phyloP scores from a whole-genome alignment of 1,140 invertebrate genomes.

The Drosophila bifasciata region DNA sequence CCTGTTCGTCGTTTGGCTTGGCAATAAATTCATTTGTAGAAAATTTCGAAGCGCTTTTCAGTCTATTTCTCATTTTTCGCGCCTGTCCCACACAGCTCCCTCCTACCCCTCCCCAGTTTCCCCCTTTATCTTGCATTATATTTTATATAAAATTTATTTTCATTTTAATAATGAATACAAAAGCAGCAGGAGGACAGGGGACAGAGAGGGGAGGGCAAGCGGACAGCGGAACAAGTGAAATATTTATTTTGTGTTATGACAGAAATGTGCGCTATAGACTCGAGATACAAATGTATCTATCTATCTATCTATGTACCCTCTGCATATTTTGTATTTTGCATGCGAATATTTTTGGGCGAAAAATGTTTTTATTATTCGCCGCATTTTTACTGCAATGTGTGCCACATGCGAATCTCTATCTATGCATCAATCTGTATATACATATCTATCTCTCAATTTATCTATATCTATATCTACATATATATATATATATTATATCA shows the following conservation, averaged over 20 bases:
- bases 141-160: constrained; percentile 72
- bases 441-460: constrained; percentile 32
- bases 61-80: constrained; percentile 73
- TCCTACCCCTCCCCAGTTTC: too few species aligned
- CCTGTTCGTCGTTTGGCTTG: constrained; percentile 29
- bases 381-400: constrained; percentile 67
- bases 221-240: constrained; percentile 30
- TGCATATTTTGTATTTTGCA: constrained; percentile 38
- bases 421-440: constrained; percentile 4
- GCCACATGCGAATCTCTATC: constrained; percentile 48
- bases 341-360: constrained; percentile 69
- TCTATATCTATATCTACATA: neutral
- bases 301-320: neutral
- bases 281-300: constrained; percentile 52
- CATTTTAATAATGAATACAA: constrained; percentile 70
- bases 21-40: constrained; percentile 78
- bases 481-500: constrained; percentile 21
- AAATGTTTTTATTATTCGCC: constrained; percentile 71
- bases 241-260: constrained; percentile 78
- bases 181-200: too few species aligned
- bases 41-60: constrained; percentile 63
- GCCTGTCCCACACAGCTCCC: constrained; percentile 29
- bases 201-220: too few species aligned
- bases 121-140: constrained; percentile 44
- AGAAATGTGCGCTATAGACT: constrained; percentile 65